Percentiles rank a stretch among this genome's conserved stretches.
phyloP scores from a whole-genome alignment of 1,140 invertebrate genomes.

The Fragariocoptes setiger region DNA sequence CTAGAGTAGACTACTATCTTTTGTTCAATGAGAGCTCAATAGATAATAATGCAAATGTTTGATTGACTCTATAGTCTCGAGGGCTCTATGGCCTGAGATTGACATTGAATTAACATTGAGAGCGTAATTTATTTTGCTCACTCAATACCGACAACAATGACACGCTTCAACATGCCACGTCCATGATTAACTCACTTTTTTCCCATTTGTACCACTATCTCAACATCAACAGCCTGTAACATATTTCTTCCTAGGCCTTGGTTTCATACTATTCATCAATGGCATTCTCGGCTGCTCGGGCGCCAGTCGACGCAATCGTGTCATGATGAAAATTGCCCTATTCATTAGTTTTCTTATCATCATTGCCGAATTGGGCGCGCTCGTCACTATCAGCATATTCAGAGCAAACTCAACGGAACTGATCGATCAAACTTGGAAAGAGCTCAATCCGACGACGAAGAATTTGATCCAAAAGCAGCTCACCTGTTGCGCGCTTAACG shows the following conservation, averaged over 20 bases:
- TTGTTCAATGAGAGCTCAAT: too few relatives aligned
- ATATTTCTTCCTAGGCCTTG: slow-evolving; percentile 17
- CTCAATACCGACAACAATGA: too few relatives aligned
- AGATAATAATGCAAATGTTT: too few relatives aligned
- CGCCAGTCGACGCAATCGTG: neutral
- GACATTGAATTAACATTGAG: too few relatives aligned
- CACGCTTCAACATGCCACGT: too few relatives aligned
- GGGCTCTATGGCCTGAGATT: too few relatives aligned
- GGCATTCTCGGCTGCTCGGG: slow-evolving; percentile 10
- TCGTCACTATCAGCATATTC: slow-evolving; percentile 17
- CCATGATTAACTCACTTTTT: too few relatives aligned
- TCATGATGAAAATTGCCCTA: slow-evolving; percentile 15
- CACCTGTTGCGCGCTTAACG: slow-evolving; percentile 5
- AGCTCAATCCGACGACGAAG: slow-evolving; percentile 18
- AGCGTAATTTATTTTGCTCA: slow-evolving; percentile 16
- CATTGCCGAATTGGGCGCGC: slow-evolving; percentile 17
- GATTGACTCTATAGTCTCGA: too few relatives aligned
- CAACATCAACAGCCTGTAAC: slow-evolving; percentile 14
- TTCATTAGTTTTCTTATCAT: slow-evolving; percentile 15
- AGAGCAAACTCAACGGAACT: slow-evolving; percentile 18
- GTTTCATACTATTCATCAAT: slow-evolving; percentile 18
- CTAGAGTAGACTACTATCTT: too few relatives aligned
- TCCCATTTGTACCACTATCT: too few relatives aligned
- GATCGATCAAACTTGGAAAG: slow-evolving; percentile 18
- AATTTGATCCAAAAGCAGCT: slow-evolving; percentile 18